These are phyloP conservation scores for Ciconia stormi DNA, from an alignment of 2,113 vertebrate genomes.

Conservation along the genomic window DNA sequence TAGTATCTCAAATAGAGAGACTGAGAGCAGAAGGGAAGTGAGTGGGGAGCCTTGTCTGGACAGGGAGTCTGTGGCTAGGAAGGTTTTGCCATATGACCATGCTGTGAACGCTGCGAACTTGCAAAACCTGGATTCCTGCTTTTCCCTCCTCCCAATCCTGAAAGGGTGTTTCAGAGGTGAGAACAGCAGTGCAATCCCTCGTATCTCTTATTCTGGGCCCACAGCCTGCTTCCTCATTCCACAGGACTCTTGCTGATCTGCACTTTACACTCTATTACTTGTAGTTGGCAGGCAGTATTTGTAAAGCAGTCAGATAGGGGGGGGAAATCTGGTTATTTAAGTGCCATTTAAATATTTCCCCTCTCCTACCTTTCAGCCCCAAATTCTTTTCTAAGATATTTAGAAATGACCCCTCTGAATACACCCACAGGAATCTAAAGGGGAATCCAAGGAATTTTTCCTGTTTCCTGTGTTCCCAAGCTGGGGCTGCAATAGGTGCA, in stretches of 20 bases:
- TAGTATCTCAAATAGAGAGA: neutral
- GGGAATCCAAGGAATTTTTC: slow-evolving; percentile 10
- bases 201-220: slow-evolving; percentile 58
- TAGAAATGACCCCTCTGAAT: neutral
- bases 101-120: neutral
- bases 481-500: neutral
- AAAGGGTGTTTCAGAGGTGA: slow-evolving; percentile 49
- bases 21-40: neutral
- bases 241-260: slow-evolving; percentile 49
- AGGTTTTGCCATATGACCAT: slow-evolving; percentile 17
- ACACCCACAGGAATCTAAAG: neutral
- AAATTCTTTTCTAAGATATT: neutral
- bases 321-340: slow-evolving; percentile 37
- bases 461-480: neutral
- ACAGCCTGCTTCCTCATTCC: slow-evolving; percentile 68
- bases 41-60: slow-evolving; percentile 2
- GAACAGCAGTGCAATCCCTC: slow-evolving; percentile 48
- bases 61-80: slow-evolving; percentile 4
- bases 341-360: neutral
- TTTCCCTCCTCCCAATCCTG: slow-evolving; percentile 30
- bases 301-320: slow-evolving; percentile 19
- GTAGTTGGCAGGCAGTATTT: slow-evolving; percentile 11
- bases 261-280: slow-evolving; percentile 53
- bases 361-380: neutral
- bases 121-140: slow-evolving; percentile 61